Evolutionary conservation across 1,140 invertebrate genomes (phyloP), one percentile per base, ranked within the genome.

Genomic region (Babylonia areolata): DNA sequence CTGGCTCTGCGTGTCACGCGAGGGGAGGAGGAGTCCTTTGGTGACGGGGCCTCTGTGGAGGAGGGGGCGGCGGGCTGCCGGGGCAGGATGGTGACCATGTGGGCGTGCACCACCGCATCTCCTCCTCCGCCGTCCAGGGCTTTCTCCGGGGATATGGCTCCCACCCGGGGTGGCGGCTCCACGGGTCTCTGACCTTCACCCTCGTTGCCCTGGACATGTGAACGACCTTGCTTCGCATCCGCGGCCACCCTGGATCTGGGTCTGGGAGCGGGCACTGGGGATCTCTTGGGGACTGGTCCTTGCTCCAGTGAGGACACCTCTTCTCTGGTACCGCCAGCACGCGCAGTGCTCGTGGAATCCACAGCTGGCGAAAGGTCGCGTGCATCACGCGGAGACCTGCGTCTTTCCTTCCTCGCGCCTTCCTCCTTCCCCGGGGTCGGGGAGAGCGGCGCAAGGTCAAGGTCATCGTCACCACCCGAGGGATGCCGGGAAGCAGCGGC

Each of bases 1-100:
- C 84, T 86, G 1, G 88, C 86, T 87, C 89, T 89, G 20, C 88
- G 89, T 9, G 90, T 87, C 42, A 90, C 87, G 54, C 86, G 86
- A 58, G 90, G 90, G n/a, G n/a, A n/a, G n/a, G n/a, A n/a, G 73
- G 89, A 86, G 20, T 77, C 71, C 84, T 87, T 89, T 37, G 73
- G 12, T 6, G 35, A 39, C 15, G 12, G 58, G 58, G 58, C 5
- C 28, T 20, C 51, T 5, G 80, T 5, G 5, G 51, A 17, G 17
- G 73, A 15, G 31, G n/a, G n/a, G n/a, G n/a, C n/a, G n/a, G n/a
- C n/a, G n/a, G n/a, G n/a, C n/a, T n/a, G n/a, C 23, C 42, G 9
- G 1, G 58, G 58, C 39, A 17, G 23, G 35, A 71, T 33, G 39
- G 33, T 46, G 40, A 69, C 64, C 15, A 40, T 40, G 78, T 51